Base-by-base conservation (phyloP, 2,888 invertebrate genomes). In the Nomada ruficornis region DNA sequence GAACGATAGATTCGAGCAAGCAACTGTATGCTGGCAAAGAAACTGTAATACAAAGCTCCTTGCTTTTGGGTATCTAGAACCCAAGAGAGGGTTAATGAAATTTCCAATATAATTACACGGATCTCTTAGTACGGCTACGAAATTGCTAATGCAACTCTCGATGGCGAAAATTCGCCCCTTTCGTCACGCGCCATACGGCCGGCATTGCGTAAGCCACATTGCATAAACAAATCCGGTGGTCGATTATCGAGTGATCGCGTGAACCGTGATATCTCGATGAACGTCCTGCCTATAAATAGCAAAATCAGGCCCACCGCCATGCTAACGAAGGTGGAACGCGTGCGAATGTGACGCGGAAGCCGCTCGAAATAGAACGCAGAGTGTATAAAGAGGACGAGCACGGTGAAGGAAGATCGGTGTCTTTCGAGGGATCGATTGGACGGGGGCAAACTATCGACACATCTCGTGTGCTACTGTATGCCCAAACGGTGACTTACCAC, bases 401-500 rank as follows among this genome's bases (percentile, higher is more conserved):
- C 20, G 15, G 4, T 23, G 52, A 67, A 64, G 67, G 80, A 71
- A 70, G 62, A 71, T 76, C 69, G 72, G n/a, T 13, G 26, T 42
- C 70, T 9, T 23, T n/a, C 7, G 23, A 73, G 70, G 73, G 36
- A 84, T 82, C 79, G 75, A 83, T 55, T 65, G 20, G 52, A n/a
- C 11, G n/a, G 36, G 13, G 13, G 13, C 47, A 47, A 62, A 15
- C 1, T 11, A 20, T 26, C 80, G 67, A 76, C 52, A 76, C 52
- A 44, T 9, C 10, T 20, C 50, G 44, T 26, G 20, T 47, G 55
- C 54, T 7, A 54, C 20, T n/a, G 57, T 52, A 63, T 60, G 20
- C 57, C 36, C n/a, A 36, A 68, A 15, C 60, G 64, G 50, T 42
- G 52, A 76, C 82, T 75, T 93, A 98, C 98, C 97, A 98, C 95